Evolutionary conservation across 2,113 vertebrate genomes (phyloP), one percentile per base, ranked within the genome.

Genomic region (Rhagologus leucostigma): DNA sequence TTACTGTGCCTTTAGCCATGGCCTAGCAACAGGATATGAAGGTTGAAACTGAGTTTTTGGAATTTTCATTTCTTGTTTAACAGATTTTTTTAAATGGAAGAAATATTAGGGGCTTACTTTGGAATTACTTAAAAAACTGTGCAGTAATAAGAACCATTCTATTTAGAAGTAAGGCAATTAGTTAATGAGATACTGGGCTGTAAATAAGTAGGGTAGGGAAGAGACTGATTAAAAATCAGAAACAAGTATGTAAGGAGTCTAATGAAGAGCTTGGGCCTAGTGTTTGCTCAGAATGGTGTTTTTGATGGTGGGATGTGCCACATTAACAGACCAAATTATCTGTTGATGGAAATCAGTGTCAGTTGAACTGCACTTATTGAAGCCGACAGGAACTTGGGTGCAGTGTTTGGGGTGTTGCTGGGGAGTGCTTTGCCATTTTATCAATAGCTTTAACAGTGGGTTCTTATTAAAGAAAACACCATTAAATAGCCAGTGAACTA

Each of bases 401-500:
- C 21, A 37, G 49, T 85, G 20, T 53, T 75, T 68, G 80, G 76
- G 52, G 49, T 90, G 55, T 74, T 94, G 63, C 46, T 93, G 64
- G 70, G 68, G 47, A 69, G 20, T 37, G 57, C 41, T 96, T 85
- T 96, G 49, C 47, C 35, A 56, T 49, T 91, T 82, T 68, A 37
- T 68, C 32, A 75, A 16, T 57, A 64, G 16, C 75, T 14, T 95
- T 95, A 67, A 67, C 11, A 55, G 65, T 55, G 69, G 42, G 53
- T 91, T 49, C 32, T 91, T 96, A 52, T 81, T 94, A 73, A 93
- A 91, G 57, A 60, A 49, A 93, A 44, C 53, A 64, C 27, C n/a
- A 20, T 93, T 68, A 90, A 89, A 47, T 84, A 87, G 41, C 74
- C 91, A 79, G 13, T 95, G 73, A 84, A 97, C 94, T 97, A 97